Conservation (phyloP, 1,140 invertebrate genomes). For the Uloborus diversus region DNA sequence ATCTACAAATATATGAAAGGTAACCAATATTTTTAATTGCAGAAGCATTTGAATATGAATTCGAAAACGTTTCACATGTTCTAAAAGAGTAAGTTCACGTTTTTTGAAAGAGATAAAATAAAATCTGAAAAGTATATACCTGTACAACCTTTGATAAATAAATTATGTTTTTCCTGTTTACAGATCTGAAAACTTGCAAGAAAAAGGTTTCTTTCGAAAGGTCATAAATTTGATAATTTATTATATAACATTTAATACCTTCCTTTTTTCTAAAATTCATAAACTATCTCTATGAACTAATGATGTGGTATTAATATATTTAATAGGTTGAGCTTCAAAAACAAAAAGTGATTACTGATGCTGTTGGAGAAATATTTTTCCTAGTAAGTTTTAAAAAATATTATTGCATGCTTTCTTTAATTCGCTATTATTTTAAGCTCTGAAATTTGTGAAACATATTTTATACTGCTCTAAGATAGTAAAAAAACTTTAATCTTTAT, state of each 20-base stretch:
- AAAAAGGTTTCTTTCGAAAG: constrained; percentile 22
- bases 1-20: no score
- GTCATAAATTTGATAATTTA: no score
- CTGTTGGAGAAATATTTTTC: not conserved
- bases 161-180: not conserved
- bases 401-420: no score
- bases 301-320: no score
- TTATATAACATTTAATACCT: no score
- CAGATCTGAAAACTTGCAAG: constrained; percentile 4
- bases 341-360: constrained; percentile 11
- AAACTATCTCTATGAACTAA: no score
- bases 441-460: no score
- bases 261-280: no score
- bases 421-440: no score
- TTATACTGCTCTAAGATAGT: no score
- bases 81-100: not conserved
- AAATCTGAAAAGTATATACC: not conserved
- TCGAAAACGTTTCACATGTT: constrained; percentile 20
- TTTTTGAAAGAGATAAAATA: not conserved
- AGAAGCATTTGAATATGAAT: constrained; percentile 52
- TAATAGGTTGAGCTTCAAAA: constrained; percentile 13
- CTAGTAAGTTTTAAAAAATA: no score
- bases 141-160: not conserved
- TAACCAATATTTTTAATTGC: not conserved
- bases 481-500: no score